Percentiles rank a stretch among this genome's conserved stretches.
phyloP scores from a whole-genome alignment of 2,888 invertebrate species.

The Drosophila infuscata region DNA sequence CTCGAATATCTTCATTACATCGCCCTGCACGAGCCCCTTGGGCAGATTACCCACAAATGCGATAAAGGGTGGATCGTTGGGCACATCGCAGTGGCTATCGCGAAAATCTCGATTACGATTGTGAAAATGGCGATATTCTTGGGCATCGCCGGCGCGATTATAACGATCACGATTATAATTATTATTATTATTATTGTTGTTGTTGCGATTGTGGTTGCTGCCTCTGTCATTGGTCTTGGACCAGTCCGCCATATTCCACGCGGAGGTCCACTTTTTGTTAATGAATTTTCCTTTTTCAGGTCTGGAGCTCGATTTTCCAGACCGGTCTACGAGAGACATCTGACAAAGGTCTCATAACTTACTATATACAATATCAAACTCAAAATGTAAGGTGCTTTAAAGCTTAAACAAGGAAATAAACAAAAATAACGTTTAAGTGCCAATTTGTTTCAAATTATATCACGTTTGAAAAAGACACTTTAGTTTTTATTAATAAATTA shows the following conservation, averaged over 20 bases:
- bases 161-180: slow-evolving; percentile 24
- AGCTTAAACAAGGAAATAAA: too few relatives aligned
- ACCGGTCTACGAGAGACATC: slow-evolving; percentile 59
- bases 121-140: slow-evolving; percentile 47
- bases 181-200: neutral
- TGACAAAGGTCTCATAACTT: slow-evolving; percentile 27
- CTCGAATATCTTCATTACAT: slow-evolving; percentile 93
- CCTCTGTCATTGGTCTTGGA: slow-evolving; percentile 31
- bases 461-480: too few relatives aligned
- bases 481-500: too few relatives aligned
- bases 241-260: slow-evolving; percentile 64
- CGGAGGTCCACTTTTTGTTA: slow-evolving; percentile 18
- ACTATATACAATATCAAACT: slow-evolving; percentile 16
- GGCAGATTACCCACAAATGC: slow-evolving; percentile 98
- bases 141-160: slow-evolving; percentile 28
- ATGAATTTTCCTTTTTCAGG: slow-evolving; percentile 28
- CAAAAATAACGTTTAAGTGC: too few relatives aligned
- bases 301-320: slow-evolving; percentile 65
- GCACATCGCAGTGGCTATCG: slow-evolving; percentile 87
- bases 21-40: slow-evolving; percentile 95
- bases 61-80: slow-evolving; percentile 95
- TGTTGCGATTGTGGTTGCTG: slow-evolving; percentile 8
- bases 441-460: too few relatives aligned
- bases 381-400: too few relatives aligned
- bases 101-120: slow-evolving; percentile 48